Percentiles rank a stretch among this genome's conserved stretches.
phyloP scores from a whole-genome alignment of 2,888 invertebrate genomes.

The Lasioglossum marginatum region DNA sequence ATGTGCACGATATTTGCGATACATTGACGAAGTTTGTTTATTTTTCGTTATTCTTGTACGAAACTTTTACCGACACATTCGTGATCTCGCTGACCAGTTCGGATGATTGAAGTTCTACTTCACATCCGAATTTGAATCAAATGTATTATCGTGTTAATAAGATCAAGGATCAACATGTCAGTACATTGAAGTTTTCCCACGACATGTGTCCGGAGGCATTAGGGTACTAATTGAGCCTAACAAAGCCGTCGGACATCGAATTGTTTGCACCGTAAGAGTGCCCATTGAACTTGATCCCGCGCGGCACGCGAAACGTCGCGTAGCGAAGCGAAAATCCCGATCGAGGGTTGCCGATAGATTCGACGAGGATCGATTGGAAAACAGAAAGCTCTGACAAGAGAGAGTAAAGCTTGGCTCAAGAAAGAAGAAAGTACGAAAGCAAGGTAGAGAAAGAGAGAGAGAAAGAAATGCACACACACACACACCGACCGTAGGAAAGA shows the following conservation, averaged over 20 bases:
- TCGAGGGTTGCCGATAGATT: neutral
- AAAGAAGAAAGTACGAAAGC: neutral
- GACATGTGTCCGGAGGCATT: neutral
- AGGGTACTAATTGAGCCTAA: neutral
- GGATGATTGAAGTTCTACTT: too few relatives aligned
- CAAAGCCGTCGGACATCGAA: neutral
- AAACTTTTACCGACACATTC: too few relatives aligned
- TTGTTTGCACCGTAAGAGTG: neutral
- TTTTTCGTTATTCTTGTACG: too few relatives aligned
- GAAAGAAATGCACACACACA: neutral
- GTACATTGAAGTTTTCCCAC: too few relatives aligned
- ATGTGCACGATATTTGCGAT: neutral
- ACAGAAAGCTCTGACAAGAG: neutral
- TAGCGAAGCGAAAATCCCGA: neutral
- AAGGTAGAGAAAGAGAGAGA: neutral
- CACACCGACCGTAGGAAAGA: conserved; percentile 39
- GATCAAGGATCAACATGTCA: too few relatives aligned
- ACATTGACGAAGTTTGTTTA: neutral
- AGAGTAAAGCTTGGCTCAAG: neutral
- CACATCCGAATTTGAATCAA: too few relatives aligned
- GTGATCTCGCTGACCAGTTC: too few relatives aligned
- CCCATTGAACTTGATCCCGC: conserved; percentile 8
- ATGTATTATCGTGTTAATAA: too few relatives aligned
- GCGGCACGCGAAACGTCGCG: neutral
- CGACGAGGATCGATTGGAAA: neutral